Conservation (phyloP, 2,113 vertebrate species). For the Aegotheles bennettii region DNA sequence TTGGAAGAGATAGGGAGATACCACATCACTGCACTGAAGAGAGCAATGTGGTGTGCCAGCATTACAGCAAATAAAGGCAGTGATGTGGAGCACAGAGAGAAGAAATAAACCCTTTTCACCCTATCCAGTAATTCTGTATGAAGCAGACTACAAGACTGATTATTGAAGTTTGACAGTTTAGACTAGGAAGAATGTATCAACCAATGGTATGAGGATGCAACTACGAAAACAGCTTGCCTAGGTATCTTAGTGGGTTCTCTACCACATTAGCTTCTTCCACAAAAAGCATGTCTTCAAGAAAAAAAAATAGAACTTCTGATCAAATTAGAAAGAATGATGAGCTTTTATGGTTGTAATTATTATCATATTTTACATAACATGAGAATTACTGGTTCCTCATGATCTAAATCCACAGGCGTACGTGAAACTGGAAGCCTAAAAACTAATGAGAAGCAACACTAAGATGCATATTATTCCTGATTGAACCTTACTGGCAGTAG, state of each 20-base stretch:
- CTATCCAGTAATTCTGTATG: fast-evolving
- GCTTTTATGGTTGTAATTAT: neutral
- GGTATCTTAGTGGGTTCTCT: neutral
- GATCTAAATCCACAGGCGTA: neutral
- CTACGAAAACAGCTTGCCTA: neutral
- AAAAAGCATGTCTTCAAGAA: neutral
- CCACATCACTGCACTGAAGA: fast-evolving
- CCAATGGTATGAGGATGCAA: neutral
- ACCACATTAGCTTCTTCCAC: neutral
- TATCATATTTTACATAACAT: neutral
- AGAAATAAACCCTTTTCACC: neutral
- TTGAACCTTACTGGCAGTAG: neutral
- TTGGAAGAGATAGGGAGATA: neutral
- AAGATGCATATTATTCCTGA: neutral
- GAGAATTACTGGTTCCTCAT: neutral
- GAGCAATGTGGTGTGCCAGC: neutral
- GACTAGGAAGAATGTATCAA: neutral
- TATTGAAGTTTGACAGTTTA: neutral
- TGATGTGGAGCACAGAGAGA: neutral
- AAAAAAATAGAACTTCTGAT: neutral
- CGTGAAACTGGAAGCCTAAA: neutral
- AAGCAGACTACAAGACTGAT: neutral
- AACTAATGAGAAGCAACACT: neutral
- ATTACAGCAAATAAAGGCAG: neutral
- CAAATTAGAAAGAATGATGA: neutral